Base-by-base conservation (phyloP, 2,113 vertebrate species). In the Pedetes capensis region DNA sequence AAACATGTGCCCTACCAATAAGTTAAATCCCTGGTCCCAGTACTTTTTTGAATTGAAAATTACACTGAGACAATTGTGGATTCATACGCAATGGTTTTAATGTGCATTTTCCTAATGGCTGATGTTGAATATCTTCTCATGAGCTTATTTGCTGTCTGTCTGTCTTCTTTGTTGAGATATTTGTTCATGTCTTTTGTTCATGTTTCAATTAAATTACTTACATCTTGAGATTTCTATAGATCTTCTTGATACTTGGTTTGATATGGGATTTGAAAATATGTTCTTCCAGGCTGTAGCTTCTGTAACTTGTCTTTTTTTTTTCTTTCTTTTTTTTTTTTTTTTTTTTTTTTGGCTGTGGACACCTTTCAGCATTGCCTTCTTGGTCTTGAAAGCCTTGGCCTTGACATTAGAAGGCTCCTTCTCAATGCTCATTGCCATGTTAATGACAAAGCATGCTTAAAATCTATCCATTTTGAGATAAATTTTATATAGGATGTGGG, bases 71-170 rank as follows among this genome's bases (percentile, higher is more conserved):
- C 82, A 7, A 72, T 74, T 79, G 20, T 51, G 55, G 55, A 69
- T 82, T 82, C 14, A 5, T 5, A 51, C 20, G 39, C 18, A 78
- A 4, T 78, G 25, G 17, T 49, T 94, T 89, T 95, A 27, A 78
- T 93, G 92, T 64, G 37, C 68, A 47, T 87, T 94, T 96, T 72
- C n/a, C 55, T 74, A 79, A 74, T 80, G 47, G 20, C 23, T 51
- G 79, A 32, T 80, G 55, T 57, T 8, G 20, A 87, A 39, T 7
- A 12, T 68, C 37, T 82, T 91, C 59, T 44, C 51, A 37, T 53
- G 42, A n/a, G 64, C 34, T 92, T 74, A 49, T 69, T 92, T 80
- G 32, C 61, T 34, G 17, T 51, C 8, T 75, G 6, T 23, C 47
- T 64, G 51, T 44, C 23, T 66, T 93, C 23, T 68, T 86, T 11